These are phyloP conservation scores for Apodemia duryi DNA, from an alignment of 2,888 invertebrate species.

Conservation along the genomic window DNA sequence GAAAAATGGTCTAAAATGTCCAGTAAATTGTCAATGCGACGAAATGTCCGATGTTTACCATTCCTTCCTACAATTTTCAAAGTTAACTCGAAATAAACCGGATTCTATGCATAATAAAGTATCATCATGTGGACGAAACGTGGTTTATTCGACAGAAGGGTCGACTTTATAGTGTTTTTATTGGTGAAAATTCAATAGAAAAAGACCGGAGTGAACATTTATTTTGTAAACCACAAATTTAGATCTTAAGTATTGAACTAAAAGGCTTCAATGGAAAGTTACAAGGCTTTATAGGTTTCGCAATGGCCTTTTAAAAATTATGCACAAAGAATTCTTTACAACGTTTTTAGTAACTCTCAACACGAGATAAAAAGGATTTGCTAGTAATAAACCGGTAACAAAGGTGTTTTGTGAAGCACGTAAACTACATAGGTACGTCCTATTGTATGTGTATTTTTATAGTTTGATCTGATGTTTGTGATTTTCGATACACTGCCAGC, in stretches of 20 bases:
- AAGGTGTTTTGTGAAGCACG: not conserved
- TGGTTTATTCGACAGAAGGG: slow-evolving; percentile 64
- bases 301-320: slow-evolving; percentile 9
- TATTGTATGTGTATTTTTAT: too few relatives aligned
- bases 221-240: slow-evolving; percentile 39
- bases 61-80: slow-evolving; percentile 52
- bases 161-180: slow-evolving; percentile 62
- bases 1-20: slow-evolving; percentile 59
- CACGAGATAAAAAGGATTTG: slow-evolving; percentile 1
- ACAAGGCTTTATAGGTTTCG: slow-evolving; percentile 23
- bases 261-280: slow-evolving; percentile 23
- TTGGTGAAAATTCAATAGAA: slow-evolving; percentile 65
- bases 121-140: slow-evolving; percentile 65
- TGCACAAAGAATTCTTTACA: slow-evolving; percentile 1
- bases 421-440: not conserved
- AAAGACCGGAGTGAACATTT: slow-evolving; percentile 54
- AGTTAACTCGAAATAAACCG: slow-evolving; percentile 68
- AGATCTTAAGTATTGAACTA: slow-evolving; percentile 34
- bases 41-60: slow-evolving; percentile 27
- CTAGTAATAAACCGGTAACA: not conserved
- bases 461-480: too few relatives aligned
- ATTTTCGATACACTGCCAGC: too few relatives aligned
- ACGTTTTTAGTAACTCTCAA: not conserved
- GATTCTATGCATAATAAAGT: slow-evolving; percentile 75
- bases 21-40: slow-evolving; percentile 58